phyloP scores from a whole-genome alignment of 2,888 invertebrate species.

The Cetonia aurata region DNA sequence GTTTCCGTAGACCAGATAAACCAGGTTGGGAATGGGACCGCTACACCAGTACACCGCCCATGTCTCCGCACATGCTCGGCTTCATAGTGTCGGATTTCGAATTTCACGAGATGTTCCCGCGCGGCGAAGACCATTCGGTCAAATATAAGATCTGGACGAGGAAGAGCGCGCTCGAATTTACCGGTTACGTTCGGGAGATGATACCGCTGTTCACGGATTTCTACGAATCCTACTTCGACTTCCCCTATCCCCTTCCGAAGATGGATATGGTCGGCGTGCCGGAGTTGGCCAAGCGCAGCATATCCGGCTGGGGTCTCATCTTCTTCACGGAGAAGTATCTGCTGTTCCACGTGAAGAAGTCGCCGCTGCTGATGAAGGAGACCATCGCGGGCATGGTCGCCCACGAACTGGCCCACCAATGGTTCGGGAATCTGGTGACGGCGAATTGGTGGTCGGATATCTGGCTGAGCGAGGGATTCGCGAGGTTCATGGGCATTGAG shows the following conservation, averaged over 20 bases:
- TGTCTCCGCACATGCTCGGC: constrained; percentile 95
- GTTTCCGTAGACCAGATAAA: constrained; percentile 67
- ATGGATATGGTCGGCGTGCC: constrained; percentile 87
- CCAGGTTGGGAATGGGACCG: constrained; percentile 78
- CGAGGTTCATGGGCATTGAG: constrained; percentile 75
- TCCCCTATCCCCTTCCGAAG: constrained; percentile 80
- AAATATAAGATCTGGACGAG: constrained; percentile 82
- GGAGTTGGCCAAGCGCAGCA: constrained; percentile 82
- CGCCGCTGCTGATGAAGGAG: constrained; percentile 74
- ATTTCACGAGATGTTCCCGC: constrained; percentile 68
- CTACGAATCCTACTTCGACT: constrained; percentile 80
- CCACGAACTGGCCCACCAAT: constrained; percentile 73
- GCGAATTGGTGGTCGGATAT: constrained; percentile 88
- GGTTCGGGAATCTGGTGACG: constrained; percentile 88
- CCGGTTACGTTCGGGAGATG: constrained; percentile 78
- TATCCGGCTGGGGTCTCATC: constrained; percentile 86
- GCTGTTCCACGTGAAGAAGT: constrained; percentile 74
- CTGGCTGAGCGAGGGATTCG: constrained; percentile 85
- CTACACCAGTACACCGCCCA: constrained; percentile 82
- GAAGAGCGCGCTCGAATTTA: constrained; percentile 80
- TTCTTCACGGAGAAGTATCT: constrained; percentile 84
- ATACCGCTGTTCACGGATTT: constrained; percentile 74
- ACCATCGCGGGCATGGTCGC: constrained; percentile 72
- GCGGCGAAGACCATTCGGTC: constrained; percentile 54
- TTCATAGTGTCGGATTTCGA: constrained; percentile 82